These are phyloP conservation scores for Syritta pipiens DNA, from an alignment of 2,888 invertebrate species.

Conservation along the genomic window DNA sequence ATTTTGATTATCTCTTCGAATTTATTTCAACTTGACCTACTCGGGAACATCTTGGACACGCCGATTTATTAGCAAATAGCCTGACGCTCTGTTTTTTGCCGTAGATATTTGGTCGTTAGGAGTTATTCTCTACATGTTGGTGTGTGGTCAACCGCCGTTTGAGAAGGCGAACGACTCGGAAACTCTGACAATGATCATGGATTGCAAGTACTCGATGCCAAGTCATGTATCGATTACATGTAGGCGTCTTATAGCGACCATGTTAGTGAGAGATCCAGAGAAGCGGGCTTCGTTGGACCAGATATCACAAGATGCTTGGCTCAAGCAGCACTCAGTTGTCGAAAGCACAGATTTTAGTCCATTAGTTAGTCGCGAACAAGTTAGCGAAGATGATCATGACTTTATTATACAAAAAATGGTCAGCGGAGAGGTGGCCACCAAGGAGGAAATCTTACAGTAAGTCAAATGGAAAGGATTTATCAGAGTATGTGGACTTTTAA, in stretches of 20 bases:
- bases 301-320: slow-evolving; percentile 93
- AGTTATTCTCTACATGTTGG: slow-evolving; percentile 98
- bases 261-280: slow-evolving; percentile 96
- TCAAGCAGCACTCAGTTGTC: slow-evolving; percentile 80
- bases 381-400: slow-evolving; percentile 94
- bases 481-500: not conserved
- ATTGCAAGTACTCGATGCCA: slow-evolving; percentile 98
- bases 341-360: slow-evolving; percentile 85
- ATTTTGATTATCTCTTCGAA: no score
- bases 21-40: no score
- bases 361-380: slow-evolving; percentile 91
- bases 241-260: slow-evolving; percentile 92
- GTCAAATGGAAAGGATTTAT: slow-evolving; percentile 72
- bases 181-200: slow-evolving; percentile 99
- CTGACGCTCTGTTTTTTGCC: slow-evolving; percentile 8
- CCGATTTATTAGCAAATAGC: not conserved
- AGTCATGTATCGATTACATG: slow-evolving; percentile 92
- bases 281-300: slow-evolving; percentile 92
- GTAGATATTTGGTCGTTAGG: slow-evolving; percentile 99
- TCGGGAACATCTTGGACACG: no score
- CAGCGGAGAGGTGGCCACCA: slow-evolving; percentile 94
- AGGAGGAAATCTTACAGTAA: slow-evolving; percentile 95
- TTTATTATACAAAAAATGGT: slow-evolving; percentile 97
- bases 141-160: slow-evolving; percentile 98
- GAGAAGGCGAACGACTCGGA: slow-evolving; percentile 99